Conservation (phyloP, 2,113 vertebrate genomes). For the Physeter macrocephalus region DNA sequence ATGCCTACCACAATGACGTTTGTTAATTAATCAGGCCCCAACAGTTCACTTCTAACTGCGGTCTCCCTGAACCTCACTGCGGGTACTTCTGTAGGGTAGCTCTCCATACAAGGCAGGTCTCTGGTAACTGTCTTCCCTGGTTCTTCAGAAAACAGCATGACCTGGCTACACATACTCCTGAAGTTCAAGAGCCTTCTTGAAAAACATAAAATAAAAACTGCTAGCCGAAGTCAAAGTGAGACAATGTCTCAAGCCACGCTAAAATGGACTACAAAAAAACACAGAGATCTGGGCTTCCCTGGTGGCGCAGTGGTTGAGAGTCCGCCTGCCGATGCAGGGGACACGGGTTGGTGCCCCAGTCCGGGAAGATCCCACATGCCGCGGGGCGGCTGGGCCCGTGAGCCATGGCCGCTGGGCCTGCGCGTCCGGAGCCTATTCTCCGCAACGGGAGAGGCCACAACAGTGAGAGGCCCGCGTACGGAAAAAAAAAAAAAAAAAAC, state of each 20-base stretch:
- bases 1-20: background rate
- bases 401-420: too few species aligned
- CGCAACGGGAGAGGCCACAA: too few species aligned
- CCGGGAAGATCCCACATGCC: too few species aligned
- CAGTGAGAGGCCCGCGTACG: too few species aligned
- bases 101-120: background rate
- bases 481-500: too few species aligned
- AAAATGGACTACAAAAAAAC: background rate
- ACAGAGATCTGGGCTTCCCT: too few species aligned
- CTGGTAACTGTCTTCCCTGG: background rate
- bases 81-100: background rate
- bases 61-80: background rate
- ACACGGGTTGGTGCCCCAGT: too few species aligned
- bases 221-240: background rate
- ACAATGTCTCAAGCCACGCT: background rate
- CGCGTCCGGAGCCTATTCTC: too few species aligned
- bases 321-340: too few species aligned
- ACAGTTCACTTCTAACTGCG: background rate
- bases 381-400: too few species aligned
- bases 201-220: background rate
- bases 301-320: too few species aligned
- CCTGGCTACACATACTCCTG: background rate
- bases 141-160: background rate
- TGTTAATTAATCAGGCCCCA: background rate
- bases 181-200: background rate